Evolutionary conservation across 2,888 invertebrate genomes (phyloP), one percentile per base, ranked within the genome.

Genomic region (Aspidiotus destructor): DNA sequence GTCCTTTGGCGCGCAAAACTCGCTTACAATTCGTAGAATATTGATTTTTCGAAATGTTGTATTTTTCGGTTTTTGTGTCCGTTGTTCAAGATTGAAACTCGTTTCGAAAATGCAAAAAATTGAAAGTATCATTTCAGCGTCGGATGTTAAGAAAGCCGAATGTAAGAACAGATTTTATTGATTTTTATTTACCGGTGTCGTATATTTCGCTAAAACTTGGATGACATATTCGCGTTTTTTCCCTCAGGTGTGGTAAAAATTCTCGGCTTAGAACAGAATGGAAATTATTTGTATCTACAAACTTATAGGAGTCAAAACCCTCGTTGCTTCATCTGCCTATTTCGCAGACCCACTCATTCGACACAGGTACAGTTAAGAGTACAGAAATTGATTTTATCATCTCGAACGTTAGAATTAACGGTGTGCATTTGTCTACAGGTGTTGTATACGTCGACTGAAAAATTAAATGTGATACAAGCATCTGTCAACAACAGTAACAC

Each of bases 231-330:
- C n/a, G 8, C 17, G 28, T 42, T 52, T 48, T 52, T 44, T 48
- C 3, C 6, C 6, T 42, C 42, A 67, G 67, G 44, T 67, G 44
- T 44, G 16, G 70, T 89, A 88, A 84, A 88, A 70, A 80, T 90
- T 68, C 78, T 91, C 72, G 89, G 90, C 0, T 89, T 90, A 77
- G 90, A 91, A 75, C 86, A 86, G 76, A 86, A 89, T 76, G 87
- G 87, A 3, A 83, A 84, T 0, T 80, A 89, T 74, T 76, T 90
- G 41, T 80, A 89, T 44, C 48, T 57, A 13, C 67, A 67, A 67
- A 41, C 48, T n/a, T 67, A 60, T 13, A 67, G 60, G 15, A 48
- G 48, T 44, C 58, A 28, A 40, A 67, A 40, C 40, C 48, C 48
- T 13, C n/a, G 48, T 48, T 13, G 11, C 6, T n/a, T 3, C 6